phyloP scores from a whole-genome alignment of 2,113 vertebrate genomes.

The Nerophis lumbriciformis region DNA sequence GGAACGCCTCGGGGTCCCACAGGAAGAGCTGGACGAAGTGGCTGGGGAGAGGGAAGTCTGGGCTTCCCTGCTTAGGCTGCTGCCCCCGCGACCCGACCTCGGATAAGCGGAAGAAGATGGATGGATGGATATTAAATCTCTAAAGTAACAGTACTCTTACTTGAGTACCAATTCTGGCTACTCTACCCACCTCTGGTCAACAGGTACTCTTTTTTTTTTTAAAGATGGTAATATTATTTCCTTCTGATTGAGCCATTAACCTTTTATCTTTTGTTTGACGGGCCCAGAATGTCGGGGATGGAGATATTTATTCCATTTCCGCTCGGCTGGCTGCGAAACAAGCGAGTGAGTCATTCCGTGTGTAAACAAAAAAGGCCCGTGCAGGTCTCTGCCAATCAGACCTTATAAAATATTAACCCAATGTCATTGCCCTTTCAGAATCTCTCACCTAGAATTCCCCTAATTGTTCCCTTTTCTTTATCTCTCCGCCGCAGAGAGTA shows the following conservation, averaged over 20 bases:
- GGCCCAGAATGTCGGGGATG: constrained; percentile 71
- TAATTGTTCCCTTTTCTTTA: constrained; percentile 99
- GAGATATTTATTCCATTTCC: constrained; percentile 80
- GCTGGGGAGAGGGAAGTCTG: too few relatives aligned
- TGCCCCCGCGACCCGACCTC: too few relatives aligned
- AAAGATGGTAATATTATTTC: constrained; percentile 64
- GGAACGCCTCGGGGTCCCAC: too few relatives aligned
- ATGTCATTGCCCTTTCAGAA: constrained; percentile 98
- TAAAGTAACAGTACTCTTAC: too few relatives aligned
- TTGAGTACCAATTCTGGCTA: too few relatives aligned
- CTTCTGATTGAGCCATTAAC: constrained; percentile 76
- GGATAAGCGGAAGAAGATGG: too few relatives aligned
- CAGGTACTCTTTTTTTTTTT: constrained; percentile 1
- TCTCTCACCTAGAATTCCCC: constrained; percentile 95
- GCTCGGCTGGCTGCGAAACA: constrained; percentile 69
- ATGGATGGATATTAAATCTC: too few relatives aligned
- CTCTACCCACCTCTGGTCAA: too few relatives aligned
- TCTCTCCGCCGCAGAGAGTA: constrained; percentile 98
- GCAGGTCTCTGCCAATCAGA: constrained; percentile 83
- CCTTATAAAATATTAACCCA: constrained; percentile 96
- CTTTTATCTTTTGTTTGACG: constrained; percentile 78
- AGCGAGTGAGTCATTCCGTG: constrained; percentile 72
- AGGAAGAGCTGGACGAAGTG: too few relatives aligned
- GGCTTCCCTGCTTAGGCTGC: too few relatives aligned
- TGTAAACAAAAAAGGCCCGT: constrained; percentile 75